Base-by-base conservation (phyloP, 2,888 invertebrate genomes). In the Ceramica pisi region DNA sequence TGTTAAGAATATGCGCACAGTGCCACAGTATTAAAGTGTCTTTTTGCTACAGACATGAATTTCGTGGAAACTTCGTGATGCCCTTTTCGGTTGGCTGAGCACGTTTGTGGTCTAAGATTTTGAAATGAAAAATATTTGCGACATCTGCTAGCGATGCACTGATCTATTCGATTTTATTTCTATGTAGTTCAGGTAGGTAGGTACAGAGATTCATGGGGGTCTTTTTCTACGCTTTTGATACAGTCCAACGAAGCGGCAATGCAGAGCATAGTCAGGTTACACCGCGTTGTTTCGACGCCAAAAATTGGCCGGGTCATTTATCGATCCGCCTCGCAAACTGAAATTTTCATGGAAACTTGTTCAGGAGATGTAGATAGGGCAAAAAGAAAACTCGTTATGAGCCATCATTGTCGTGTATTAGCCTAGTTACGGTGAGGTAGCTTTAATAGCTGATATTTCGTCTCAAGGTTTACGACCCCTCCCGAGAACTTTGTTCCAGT, bases 381-480 rank as follows among this genome's bases (percentile, higher is more conserved):
- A n/a, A 48, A 48, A 31, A 23, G 48, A 21, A 48, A 68, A 64
- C 41, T 61, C 26, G 44, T 56, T 57, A 59, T 23, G 0, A 26
- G 9, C 44, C 35, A 51, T 67, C 31, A 56, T 57, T 51, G 12
- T 55, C 14, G 19, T 48, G n/a, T 72, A 41, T 31, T 51, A 56
- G 26, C 38, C 31, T 63, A 46, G 57, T 61, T 63, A 38, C 12
- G 19, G 38, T 26, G 16, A 48, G 31, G 53, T 31, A 53, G 50
- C 19, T 82, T 72, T 61, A 67, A 64, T 69, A 73, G 23, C 31
- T 35, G n/a, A 35, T 66, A 61, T 62, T 57, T 55, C 9, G n/a
- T 19, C 59, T 62, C 41, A 65, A 35, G 23, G 61, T 68, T 65
- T 82, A 74, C n/a, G 31, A 71, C 21, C 38, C 23, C 44, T 63